phyloP scores from a whole-genome alignment of 1,140 invertebrate species.

The Drosophila guanche region DNA sequence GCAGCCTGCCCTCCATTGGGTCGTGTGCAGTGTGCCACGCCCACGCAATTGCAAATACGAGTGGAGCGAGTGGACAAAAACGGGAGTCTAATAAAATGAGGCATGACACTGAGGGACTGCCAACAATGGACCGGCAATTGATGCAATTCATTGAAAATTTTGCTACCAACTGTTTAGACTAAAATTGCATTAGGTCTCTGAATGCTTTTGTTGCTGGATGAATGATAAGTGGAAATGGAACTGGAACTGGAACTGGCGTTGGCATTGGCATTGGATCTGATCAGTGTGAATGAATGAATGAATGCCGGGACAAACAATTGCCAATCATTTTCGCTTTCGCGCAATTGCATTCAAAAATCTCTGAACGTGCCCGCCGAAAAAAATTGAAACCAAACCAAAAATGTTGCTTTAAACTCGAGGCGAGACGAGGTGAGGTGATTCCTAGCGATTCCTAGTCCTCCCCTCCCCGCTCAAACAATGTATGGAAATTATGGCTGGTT shows the following conservation, averaged over 20 bases:
- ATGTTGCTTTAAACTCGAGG: slow-evolving; percentile 53
- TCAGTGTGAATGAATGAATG: slow-evolving; percentile 10
- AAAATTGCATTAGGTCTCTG: slow-evolving; percentile 76
- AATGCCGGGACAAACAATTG: slow-evolving; percentile 68
- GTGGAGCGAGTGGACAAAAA: slow-evolving; percentile 16
- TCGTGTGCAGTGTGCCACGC: slow-evolving; percentile 63
- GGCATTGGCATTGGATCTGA: not conserved
- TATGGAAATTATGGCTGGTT: slow-evolving; percentile 61
- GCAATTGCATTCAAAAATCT: slow-evolving; percentile 74
- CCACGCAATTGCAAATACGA: slow-evolving; percentile 58
- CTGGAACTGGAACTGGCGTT: slow-evolving; percentile 10
- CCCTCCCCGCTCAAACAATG: slow-evolving; percentile 40
- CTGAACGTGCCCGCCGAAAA: slow-evolving; percentile 45
- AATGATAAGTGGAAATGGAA: slow-evolving; percentile 4
- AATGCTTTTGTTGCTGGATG: slow-evolving; percentile 52
- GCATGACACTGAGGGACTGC: slow-evolving; percentile 15
- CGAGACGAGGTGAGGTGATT: too few relatives aligned
- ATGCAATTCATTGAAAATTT: slow-evolving; percentile 81
- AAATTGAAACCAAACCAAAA: slow-evolving; percentile 38
- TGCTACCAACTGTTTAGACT: slow-evolving; percentile 77
- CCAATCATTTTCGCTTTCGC: slow-evolving; percentile 74
- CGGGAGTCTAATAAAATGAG: slow-evolving; percentile 4
- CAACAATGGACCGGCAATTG: slow-evolving; percentile 77
- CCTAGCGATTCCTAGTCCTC: not conserved
- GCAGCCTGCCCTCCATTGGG: slow-evolving; percentile 17